Evolutionary conservation across 2,888 invertebrate genomes (phyloP), one percentile per base, ranked within the genome.

Genomic region (Torymus auratus): DNA sequence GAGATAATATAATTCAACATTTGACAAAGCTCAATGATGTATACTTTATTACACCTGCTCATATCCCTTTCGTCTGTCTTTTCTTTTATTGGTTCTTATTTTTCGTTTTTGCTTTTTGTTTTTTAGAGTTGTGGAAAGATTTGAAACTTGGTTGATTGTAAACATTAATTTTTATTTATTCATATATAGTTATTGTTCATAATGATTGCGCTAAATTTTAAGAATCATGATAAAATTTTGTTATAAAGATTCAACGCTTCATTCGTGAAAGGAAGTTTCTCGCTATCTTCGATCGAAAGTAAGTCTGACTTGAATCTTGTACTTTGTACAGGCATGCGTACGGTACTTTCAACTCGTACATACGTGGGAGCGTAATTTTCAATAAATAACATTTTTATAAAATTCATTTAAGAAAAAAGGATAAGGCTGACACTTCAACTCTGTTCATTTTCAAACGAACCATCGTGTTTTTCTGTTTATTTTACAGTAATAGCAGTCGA

Each of bases 1-100:
- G 79, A 76, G 55, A 68, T 60, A 80, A 82, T 81, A 83, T 78
- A 78, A 83, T 62, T 74, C 69, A 78, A 76, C 78, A 78, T 74
- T 78, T 80, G 75, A 83, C 73, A 81, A 80, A 80, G 67, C 71
- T 73, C 62, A 70, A 55, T 58, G 13, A 53, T 5, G 75, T 72
- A 52, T 67, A 55, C 12, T 62, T 82, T 65, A 79, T 76, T 76
- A 2, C 4, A 64, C 55, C 68, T 55, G 1, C 17, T 41, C 17
- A 4, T 62, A 4, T 14, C 3, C 53, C 10, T 53, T 12, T 72
- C 10, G 10, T 50, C 28, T 14, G 13, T 13, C 28, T 15, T 50
- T 23, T 10, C 15, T 10, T 58, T 13, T 58, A 58, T 20, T 23
- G 13, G 1, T 15, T 12, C 0, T 64, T 64, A 13, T 11, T 17